Conservation (phyloP, 1,140 invertebrate genomes). For the Odontomachus brunneus region DNA sequence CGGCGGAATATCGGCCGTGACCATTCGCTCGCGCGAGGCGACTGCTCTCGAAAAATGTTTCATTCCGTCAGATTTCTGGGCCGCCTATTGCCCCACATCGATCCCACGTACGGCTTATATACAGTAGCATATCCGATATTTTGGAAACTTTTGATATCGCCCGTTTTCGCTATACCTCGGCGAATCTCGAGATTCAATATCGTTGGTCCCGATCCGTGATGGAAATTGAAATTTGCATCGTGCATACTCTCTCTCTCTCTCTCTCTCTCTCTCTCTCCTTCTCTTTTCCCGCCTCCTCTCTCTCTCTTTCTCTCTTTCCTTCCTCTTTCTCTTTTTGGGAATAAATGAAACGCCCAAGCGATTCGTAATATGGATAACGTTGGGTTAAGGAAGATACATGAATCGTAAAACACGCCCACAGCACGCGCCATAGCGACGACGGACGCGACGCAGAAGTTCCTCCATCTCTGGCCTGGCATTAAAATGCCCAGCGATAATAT, state of each 20-base stretch:
- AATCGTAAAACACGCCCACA: slow-evolving; percentile 32
- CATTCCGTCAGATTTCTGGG: slow-evolving; percentile 7
- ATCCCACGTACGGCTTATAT: background rate
- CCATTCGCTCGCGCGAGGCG: background rate
- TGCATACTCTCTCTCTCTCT: background rate
- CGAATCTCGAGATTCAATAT: slow-evolving; percentile 63
- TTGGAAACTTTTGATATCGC: slow-evolving; percentile 48
- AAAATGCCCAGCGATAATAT: slow-evolving; percentile 49
- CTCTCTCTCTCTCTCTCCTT: background rate
- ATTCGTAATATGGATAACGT: slow-evolving; percentile 1
- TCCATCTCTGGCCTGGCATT: background rate
- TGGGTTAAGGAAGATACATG: slow-evolving; percentile 8
- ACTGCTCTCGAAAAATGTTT: slow-evolving; percentile 16
- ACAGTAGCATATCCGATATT: slow-evolving; percentile 49
- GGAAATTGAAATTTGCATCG: slow-evolving; percentile 68
- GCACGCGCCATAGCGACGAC: background rate
- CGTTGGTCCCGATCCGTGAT: slow-evolving; percentile 39
- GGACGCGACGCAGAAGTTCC: slow-evolving; percentile 21
- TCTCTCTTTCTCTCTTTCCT: no score
- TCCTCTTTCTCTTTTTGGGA: background rate
- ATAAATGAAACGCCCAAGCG: slow-evolving; percentile 30
- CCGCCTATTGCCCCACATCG: slow-evolving; percentile 15
- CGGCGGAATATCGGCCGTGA: background rate
- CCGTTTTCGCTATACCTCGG: slow-evolving; percentile 31
- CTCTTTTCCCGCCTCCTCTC: no score